phyloP scores from a whole-genome alignment of 2,888 invertebrate genomes.

The Aphodius granarius region DNA sequence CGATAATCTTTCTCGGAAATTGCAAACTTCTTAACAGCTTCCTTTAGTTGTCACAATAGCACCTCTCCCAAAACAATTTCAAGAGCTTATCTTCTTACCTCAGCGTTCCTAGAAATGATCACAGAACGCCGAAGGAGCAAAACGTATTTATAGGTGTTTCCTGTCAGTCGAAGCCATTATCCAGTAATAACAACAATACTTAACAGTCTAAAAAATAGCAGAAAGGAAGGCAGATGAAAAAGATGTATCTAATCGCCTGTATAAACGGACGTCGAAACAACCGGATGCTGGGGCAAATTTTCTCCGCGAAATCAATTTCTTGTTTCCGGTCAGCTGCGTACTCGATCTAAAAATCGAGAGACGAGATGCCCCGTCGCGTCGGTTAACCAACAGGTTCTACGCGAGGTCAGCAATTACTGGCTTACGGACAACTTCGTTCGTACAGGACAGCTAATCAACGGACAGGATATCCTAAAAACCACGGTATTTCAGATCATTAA shows the following conservation, averaged over 20 bases:
- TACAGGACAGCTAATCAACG: conserved; percentile 4
- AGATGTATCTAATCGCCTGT: background rate
- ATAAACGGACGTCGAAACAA: background rate
- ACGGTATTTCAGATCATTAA: conserved; percentile 8
- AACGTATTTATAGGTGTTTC: background rate
- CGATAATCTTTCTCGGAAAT: background rate
- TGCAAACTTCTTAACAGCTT: background rate
- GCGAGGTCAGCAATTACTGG: background rate
- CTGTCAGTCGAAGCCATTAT: background rate
- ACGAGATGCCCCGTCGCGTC: background rate
- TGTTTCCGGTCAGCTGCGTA: conserved; percentile 33
- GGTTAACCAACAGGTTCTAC: background rate
- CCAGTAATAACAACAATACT: background rate
- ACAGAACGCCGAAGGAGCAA: background rate
- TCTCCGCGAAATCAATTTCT: conserved; percentile 31
- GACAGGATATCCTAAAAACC: conserved; percentile 10
- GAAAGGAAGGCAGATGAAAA: background rate
- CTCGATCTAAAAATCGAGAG: background rate
- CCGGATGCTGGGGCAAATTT: conserved; percentile 16
- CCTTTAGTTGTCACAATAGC: background rate
- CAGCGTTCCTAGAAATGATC: background rate
- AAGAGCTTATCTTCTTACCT: background rate
- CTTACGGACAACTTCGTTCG: too few species aligned
- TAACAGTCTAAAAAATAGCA: background rate
- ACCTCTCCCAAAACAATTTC: background rate